Conservation (phyloP, 37 sponge, comb jelly and placozoan species). For the Ephydatia muelleri region DNA sequence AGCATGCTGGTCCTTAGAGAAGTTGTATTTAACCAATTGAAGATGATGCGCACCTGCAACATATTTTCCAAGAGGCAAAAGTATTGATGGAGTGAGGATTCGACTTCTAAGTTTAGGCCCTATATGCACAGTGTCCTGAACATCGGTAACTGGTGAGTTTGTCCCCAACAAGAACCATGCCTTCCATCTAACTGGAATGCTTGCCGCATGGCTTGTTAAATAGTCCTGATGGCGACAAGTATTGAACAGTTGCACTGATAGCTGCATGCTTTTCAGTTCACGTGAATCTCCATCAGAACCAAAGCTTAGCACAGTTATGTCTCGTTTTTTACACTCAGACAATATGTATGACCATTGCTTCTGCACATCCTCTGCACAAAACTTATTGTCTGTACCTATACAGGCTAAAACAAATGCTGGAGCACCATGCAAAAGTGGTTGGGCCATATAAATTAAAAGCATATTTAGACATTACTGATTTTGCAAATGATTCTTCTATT, state of each 20-base stretch:
- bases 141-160: conserved; percentile 25
- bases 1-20: conserved; percentile 48
- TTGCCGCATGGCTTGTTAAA: no score
- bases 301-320: conserved; percentile 47
- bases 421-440: conserved; percentile 26
- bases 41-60: conserved; percentile 54
- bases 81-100: conserved; percentile 43
- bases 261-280: conserved; percentile 50
- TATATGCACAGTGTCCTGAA: conserved; percentile 60
- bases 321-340: conserved; percentile 43
- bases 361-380: conserved; percentile 20
- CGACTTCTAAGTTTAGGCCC: conserved; percentile 44
- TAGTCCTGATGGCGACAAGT: neutral
- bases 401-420: conserved; percentile 57
- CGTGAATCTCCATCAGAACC: no score
- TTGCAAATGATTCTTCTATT: conserved; percentile 24
- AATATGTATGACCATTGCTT: conserved; percentile 42
- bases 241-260: neutral
- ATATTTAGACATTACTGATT: conserved; percentile 35
- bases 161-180: no score
- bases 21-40: conserved; percentile 9
- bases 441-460: no score
- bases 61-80: conserved; percentile 45
- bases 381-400: conserved; percentile 59
- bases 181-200: no score